Percentiles rank a stretch among this genome's conserved stretches.
Evolutionary conservation across 2,113 vertebrate species (phyloP).

Genomic region (Steatornis caripensis): DNA sequence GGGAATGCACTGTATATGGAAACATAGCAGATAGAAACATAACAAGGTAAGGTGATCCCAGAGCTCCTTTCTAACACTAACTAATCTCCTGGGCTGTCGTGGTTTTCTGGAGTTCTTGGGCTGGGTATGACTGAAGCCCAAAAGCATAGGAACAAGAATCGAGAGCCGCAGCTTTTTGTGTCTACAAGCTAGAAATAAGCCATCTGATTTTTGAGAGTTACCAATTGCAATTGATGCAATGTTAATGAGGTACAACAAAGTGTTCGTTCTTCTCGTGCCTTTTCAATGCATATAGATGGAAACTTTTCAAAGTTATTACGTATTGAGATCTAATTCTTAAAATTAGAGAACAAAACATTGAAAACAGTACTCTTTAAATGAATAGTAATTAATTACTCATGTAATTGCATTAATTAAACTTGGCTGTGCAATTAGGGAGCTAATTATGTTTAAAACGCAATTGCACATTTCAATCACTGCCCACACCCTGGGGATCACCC

Average conservation of each 20-base stretch:
- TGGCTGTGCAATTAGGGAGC: conserved; percentile 58
- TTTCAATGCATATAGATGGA: not conserved
- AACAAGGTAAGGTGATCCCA: not conserved
- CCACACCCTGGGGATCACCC: conserved; percentile 38
- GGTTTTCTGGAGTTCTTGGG: not conserved
- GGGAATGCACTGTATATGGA: not conserved
- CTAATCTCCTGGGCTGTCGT: not conserved
- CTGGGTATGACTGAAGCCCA: not conserved
- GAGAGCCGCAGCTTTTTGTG: not conserved
- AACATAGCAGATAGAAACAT: not conserved
- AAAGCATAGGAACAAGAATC: not conserved
- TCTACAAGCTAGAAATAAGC: not conserved
- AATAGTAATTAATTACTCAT: conserved; percentile 59
- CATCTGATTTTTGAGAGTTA: not conserved
- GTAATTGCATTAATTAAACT: conserved; percentile 57
- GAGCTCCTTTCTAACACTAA: not conserved
- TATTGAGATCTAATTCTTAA: conserved; percentile 56
- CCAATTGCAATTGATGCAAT: not conserved
- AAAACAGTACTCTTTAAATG: conserved; percentile 42
- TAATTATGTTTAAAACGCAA: conserved; percentile 61
- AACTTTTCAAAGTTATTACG: conserved; percentile 4
- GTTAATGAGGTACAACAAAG: not conserved
- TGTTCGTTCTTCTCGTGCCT: not conserved
- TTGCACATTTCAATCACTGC: conserved; percentile 34
- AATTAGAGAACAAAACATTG: conserved; percentile 34